Conservation (phyloP, 2,888 invertebrate genomes). For the Patella depressa region DNA sequence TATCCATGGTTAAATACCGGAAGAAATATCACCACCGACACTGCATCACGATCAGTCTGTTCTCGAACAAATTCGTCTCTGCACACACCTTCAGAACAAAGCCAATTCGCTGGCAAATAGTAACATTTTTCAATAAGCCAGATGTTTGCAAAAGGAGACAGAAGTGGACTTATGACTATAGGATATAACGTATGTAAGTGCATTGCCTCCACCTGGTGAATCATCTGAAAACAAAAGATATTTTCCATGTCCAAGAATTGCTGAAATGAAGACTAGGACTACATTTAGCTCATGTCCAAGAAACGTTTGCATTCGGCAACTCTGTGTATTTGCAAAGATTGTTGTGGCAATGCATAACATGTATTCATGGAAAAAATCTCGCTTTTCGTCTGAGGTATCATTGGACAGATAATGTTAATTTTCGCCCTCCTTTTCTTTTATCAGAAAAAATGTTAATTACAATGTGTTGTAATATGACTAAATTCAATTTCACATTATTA, state of each 20-base stretch:
- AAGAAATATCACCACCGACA: not conserved
- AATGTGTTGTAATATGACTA: too few relatives aligned
- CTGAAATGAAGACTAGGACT: not conserved
- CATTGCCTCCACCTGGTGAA: not conserved
- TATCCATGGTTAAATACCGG: not conserved
- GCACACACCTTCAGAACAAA: not conserved
- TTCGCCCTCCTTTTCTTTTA: too few relatives aligned
- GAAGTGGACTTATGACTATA: not conserved
- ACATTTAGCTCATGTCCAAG: not conserved
- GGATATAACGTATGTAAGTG: not conserved
- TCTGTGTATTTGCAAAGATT: not conserved
- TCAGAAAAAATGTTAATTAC: too few relatives aligned
- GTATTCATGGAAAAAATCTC: not conserved
- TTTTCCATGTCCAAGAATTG: not conserved
- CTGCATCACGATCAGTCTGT: not conserved
- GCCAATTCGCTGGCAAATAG: not conserved
- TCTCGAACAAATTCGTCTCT: not conserved
- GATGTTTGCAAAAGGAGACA: not conserved
- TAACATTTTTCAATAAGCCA: not conserved
- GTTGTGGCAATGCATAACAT: not conserved
- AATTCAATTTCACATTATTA: too few relatives aligned
- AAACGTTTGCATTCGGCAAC: not conserved
- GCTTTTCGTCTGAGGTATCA: not conserved
- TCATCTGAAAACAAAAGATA: not conserved
- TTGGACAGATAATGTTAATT: not conserved